A percentile compares a stretch with the other conserved stretches of the same genome.
phyloP scores from a whole-genome alignment of 2,888 invertebrate species.

The Pseudococcus longispinus region DNA sequence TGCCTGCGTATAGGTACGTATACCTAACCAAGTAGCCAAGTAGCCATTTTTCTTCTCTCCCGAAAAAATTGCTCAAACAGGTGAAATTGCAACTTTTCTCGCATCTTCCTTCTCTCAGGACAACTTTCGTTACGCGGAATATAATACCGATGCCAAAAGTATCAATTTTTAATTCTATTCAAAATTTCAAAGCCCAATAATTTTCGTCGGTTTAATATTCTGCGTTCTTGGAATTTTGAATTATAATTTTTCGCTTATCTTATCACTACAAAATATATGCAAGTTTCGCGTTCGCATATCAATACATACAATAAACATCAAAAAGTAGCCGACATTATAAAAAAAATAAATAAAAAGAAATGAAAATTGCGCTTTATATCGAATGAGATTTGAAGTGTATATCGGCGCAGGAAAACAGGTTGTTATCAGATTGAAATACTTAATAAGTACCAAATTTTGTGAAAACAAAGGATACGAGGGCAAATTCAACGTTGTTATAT shows the following conservation, averaged over 20 bases:
- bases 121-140: not conserved
- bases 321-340: slow-evolving; percentile 37
- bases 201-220: not conserved
- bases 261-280: slow-evolving; percentile 26
- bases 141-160: not conserved
- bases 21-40: not conserved
- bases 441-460: slow-evolving; percentile 7
- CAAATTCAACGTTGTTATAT: not conserved
- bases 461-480: not conserved
- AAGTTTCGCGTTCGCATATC: slow-evolving; percentile 4
- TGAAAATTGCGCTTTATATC: slow-evolving; percentile 37
- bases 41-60: slow-evolving; percentile 19
- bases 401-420: slow-evolving; percentile 27
- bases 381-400: slow-evolving; percentile 28
- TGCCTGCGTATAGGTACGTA: not conserved
- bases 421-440: slow-evolving; percentile 13
- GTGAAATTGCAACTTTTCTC: slow-evolving; percentile 33
- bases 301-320: slow-evolving; percentile 1
- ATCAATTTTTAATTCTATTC: not conserved
- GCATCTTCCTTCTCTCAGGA: not conserved
- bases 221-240: slow-evolving; percentile 19
- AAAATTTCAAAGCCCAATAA: not conserved
- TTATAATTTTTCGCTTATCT: slow-evolving; percentile 41
- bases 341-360: slow-evolving; percentile 15
- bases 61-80: slow-evolving; percentile 27